A percentile compares a stretch with the other conserved stretches of the same genome.
These are phyloP conservation scores for Amphiduros pacificus DNA, from an alignment of 2,888 invertebrate species.

Conservation along the genomic window DNA sequence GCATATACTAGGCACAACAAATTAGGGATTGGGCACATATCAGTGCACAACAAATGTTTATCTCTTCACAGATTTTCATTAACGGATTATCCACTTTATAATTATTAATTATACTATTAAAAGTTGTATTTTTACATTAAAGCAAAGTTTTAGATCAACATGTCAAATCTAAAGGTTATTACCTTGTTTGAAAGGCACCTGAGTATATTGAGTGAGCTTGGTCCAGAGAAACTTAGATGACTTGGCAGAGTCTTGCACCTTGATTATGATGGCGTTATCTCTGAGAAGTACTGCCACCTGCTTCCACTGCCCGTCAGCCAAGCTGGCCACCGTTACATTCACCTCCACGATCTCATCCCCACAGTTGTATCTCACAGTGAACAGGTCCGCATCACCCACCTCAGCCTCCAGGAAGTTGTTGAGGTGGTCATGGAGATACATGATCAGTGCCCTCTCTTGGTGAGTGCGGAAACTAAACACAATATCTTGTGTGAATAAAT, in stretches of 20 bases:
- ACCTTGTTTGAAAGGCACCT: conserved; percentile 13
- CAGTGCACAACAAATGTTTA: too few relatives aligned
- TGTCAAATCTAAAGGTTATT: too few relatives aligned
- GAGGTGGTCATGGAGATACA: conserved; percentile 89
- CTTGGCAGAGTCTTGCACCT: neutral
- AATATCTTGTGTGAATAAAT: conserved; percentile 60
- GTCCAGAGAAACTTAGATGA: neutral
- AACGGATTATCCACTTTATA: too few relatives aligned
- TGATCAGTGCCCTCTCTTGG: conserved; percentile 71
- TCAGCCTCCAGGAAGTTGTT: conserved; percentile 83
- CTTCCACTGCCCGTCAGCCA: conserved; percentile 13
- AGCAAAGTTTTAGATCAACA: too few relatives aligned
- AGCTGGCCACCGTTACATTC: neutral
- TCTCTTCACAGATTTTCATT: too few relatives aligned
- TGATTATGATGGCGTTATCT: neutral
- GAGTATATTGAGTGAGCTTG: conserved; percentile 3
- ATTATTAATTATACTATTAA: too few relatives aligned
- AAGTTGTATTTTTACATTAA: too few relatives aligned
- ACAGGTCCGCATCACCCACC: neutral
- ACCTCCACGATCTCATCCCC: neutral
- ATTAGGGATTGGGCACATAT: too few relatives aligned
- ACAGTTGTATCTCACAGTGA: conserved; percentile 6
- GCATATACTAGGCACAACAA: too few relatives aligned
- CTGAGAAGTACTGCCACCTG: conserved; percentile 4
- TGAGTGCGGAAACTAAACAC: conserved; percentile 89